Evolutionary conservation across 2,113 vertebrate genomes (phyloP), one percentile per base, ranked within the genome.

Genomic region (Equus przewalskii): DNA sequence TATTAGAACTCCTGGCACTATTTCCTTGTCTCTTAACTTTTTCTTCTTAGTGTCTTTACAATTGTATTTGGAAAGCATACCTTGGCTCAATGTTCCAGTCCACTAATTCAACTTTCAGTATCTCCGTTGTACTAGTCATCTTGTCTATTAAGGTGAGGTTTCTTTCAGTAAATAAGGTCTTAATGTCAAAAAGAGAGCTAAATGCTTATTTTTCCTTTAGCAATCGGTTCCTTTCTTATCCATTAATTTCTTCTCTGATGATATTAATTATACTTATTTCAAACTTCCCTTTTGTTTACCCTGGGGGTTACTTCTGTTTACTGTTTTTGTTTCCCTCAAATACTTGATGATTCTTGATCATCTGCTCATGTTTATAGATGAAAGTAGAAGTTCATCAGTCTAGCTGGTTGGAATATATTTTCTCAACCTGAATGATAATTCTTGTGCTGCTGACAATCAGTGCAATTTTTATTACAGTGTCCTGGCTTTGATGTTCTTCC

Each of bases 311-410:
- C 19, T 64, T 94, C 36, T 95, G 8, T 89, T 96, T 62, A 51
- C 94, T 70, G 36, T 79, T 96, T 97, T 91, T 73, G 4, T 81
- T 96, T 97, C 88, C 28, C 58, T 92, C 30, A 96, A 90, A 81
- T 95, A 94, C 93, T 96, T 94, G 7, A 33, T 51, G 49, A 79
- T 62, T 89, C 72, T 72, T 64, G 65, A 64, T 78, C 81, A 90
- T 94, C 70, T 92, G 21, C 73, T 95, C 46, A 62, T 72, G 30
- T 93, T 97, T 88, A 54, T 18, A 92, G 36, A 91, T 44, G 28
- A 83, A 21, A 80, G 8, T 21, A 60, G 44, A 89, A 2, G 21
- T 79, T 88, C 44, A 83, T 82, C 82, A 83, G 65, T 36, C 30
- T 84, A 88, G 18, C 26, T 46, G 4, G 19, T n/a, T 91, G 28